Percentiles rank a stretch among this genome's conserved stretches.
Evolutionary conservation across 2,113 vertebrate genomes (phyloP).

Genomic region (Dermatemys mawii): DNA sequence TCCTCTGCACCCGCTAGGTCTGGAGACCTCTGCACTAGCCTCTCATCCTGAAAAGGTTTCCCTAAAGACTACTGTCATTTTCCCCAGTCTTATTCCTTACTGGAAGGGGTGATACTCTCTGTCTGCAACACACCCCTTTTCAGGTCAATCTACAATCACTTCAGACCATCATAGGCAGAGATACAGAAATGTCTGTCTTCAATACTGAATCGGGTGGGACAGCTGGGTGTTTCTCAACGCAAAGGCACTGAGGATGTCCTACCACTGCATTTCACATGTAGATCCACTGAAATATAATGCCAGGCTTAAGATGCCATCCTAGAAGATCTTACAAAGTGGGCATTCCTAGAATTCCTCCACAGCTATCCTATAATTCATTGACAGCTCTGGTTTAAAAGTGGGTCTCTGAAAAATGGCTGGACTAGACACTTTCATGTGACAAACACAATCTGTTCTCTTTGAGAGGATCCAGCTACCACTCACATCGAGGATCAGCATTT

Average conservation of each 20-base stretch:
- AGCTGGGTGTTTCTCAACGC: background rate
- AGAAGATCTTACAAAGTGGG: background rate
- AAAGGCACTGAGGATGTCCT: background rate
- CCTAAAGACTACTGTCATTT: background rate
- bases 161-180: background rate
- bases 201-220: fast-evolving
- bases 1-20: too few species aligned
- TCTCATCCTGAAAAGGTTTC: background rate
- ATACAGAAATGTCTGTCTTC: background rate
- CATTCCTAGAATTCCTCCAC: background rate
- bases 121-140: background rate
- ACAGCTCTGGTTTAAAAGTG: background rate
- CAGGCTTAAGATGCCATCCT: background rate
- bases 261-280: background rate
- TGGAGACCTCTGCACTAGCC: background rate
- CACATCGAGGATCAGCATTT: background rate
- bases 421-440: background rate
- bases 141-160: background rate
- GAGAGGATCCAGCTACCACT: background rate
- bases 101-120: background rate
- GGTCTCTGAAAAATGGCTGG: background rate
- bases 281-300: background rate
- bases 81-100: background rate
- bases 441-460: background rate
- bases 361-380: background rate